Evolutionary conservation across 2,113 vertebrate genomes (phyloP), one percentile per base, ranked within the genome.

Genomic region (Phaetusa simplex): DNA sequence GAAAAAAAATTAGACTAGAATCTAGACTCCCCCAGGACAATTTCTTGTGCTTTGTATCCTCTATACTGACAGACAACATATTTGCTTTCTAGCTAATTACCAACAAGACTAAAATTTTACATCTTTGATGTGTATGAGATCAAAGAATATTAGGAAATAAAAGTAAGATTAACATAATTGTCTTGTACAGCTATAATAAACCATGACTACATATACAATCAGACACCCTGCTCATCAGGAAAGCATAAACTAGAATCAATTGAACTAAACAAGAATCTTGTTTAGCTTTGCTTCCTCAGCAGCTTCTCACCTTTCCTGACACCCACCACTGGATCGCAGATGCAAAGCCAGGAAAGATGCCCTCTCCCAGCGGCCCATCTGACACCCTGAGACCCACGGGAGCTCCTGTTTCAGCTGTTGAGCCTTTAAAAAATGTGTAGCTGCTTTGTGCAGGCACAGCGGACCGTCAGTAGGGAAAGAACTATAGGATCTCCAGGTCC

Each of bases 71-170:
- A 97, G 93, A 91, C 74, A 93, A 94, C 84, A 76, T 92, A 96
- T 97, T 96, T 96, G 93, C 95, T 96, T 96, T 85, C 87, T 70
- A 85, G 92, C 92, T 97, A 95, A 97, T 97, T 96, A 97, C 66
- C 92, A 96, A 93, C 90, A 96, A 93, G 93, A 90, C 92, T 90
- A 85, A 96, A 96, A 96, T 95, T 96, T 96, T 96, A 88, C 49
- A 92, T 93, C 96, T 97, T 97, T 97, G 96, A 97, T 97, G 92
- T 93, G 78, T 49, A 73, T 14, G 62, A 97, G 96, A 97, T 96
- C 93, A 97, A 97, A 97, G 95, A 96, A 82, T 93, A 96, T 94
- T 93, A 96, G 95, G 91, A 97, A 96, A 96, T 96, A 96, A 94
- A 96, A 97, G 89, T 87, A 89, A 94, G 87, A 97, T 93, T 95